phyloP scores from a whole-genome alignment of 2,888 invertebrate species.

The Steinernema carpocapsae region DNA sequence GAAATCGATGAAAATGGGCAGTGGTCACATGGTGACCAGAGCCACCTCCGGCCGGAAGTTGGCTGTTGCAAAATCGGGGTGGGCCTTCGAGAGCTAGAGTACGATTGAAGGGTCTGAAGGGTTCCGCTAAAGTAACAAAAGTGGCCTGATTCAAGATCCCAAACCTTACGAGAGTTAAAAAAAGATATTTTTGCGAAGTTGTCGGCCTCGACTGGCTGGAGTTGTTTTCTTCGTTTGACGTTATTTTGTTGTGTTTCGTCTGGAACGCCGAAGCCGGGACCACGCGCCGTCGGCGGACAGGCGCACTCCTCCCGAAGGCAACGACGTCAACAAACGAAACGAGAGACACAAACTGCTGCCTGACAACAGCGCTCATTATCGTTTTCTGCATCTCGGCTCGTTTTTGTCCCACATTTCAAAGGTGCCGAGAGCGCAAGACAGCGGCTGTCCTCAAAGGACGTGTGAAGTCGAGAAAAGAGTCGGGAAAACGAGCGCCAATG shows the following conservation, averaged over 20 bases:
- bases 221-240: conserved; percentile 9
- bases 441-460: neutral
- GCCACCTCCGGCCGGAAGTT: neutral
- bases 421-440: no score
- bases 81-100: neutral
- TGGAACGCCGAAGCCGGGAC: neutral
- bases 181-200: no score
- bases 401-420: no score
- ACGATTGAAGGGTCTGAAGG: neutral
- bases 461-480: neutral
- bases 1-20: conserved; percentile 19
- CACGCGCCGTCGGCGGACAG: no score
- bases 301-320: no score
- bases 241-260: neutral
- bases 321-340: neutral
- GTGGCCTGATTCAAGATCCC: neutral
- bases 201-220: neutral
- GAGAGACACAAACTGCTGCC: no score
- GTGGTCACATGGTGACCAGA: conserved; percentile 19
- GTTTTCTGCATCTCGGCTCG: no score
- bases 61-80: neutral
- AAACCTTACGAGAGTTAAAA: no score
- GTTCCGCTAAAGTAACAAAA: neutral
- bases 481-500: neutral
- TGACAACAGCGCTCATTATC: no score